These are phyloP conservation scores for Ridgeia piscesae DNA, from an alignment of 1,140 invertebrate genomes.

Conservation along the genomic window DNA sequence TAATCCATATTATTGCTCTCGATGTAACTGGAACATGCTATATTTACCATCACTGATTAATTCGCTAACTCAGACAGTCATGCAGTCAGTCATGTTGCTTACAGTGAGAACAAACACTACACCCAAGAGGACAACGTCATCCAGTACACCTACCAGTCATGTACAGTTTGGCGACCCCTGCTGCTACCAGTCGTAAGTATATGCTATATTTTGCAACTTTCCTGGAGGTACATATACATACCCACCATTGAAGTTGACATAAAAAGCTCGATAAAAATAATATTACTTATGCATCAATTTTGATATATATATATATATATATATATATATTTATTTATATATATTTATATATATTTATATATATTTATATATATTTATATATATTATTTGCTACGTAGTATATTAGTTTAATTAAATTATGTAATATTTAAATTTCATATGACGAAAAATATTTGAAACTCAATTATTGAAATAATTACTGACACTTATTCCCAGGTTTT, in stretches of 20 bases:
- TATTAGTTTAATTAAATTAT: too few relatives aligned
- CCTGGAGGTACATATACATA: slow-evolving; percentile 3
- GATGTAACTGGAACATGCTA: too few relatives aligned
- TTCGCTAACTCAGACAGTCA: neutral
- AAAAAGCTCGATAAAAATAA: neutral
- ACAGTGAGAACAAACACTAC: neutral
- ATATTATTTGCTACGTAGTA: neutral
- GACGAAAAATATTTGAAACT: too few relatives aligned
- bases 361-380: neutral
- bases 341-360: neutral
- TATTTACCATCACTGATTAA: too few relatives aligned
- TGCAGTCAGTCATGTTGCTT: slow-evolving; percentile 8
- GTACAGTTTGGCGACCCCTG: neutral
- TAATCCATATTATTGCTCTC: too few relatives aligned
- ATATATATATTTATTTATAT: neutral
- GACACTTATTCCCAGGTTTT: too few relatives aligned
- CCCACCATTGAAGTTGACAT: neutral
- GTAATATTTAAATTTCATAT: too few relatives aligned
- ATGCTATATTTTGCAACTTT: neutral
- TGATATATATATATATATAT: neutral
- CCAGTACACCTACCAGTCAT: slow-evolving; percentile 16
- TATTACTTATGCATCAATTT: neutral
- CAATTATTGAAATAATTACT: too few relatives aligned
- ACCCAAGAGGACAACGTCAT: slow-evolving; percentile 11
- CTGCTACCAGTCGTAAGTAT: neutral